These are phyloP conservation scores for Drosophila koepferae DNA, from an alignment of 2,888 invertebrate species.

Conservation along the genomic window DNA sequence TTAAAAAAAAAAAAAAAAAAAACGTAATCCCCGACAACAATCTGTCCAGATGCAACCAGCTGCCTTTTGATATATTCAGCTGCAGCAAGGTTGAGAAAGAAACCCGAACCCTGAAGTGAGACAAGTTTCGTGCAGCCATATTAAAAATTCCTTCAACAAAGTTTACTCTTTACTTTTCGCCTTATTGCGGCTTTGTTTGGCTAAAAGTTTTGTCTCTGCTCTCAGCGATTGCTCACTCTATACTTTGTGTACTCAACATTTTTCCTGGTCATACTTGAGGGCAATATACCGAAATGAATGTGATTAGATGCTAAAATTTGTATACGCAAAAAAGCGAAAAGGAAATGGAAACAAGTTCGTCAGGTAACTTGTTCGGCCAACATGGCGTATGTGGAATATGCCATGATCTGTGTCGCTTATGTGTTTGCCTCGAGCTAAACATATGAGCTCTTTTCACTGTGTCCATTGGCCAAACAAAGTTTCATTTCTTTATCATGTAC, in stretches of 20 bases:
- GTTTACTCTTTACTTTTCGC: conserved; percentile 39
- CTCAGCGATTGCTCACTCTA: conserved; percentile 19
- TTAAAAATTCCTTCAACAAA: conserved; percentile 53
- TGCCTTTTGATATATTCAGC: conserved; percentile 14
- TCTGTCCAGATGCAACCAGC: conserved; percentile 40
- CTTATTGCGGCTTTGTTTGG: conserved; percentile 39
- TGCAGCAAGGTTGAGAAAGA: background rate
- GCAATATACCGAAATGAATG: conserved; percentile 14
- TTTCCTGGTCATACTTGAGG: conserved; percentile 14
- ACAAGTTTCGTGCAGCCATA: conserved; percentile 39
- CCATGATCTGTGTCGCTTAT: background rate
- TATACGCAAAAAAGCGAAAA: background rate
- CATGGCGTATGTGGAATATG: conserved; percentile 21
- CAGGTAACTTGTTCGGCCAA: background rate
- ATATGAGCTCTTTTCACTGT: background rate
- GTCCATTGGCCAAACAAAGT: background rate
- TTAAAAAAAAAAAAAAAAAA: conserved; percentile 18
- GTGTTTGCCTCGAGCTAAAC: conserved; percentile 12
- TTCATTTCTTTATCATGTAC: background rate
- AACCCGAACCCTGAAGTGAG: conserved; percentile 7
- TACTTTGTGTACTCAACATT: conserved; percentile 4
- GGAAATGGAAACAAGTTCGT: background rate
- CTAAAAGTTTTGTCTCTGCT: conserved; percentile 22
- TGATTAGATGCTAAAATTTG: conserved; percentile 11
- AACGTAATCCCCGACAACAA: conserved; percentile 39